Base-by-base conservation (phyloP, 2,888 invertebrate species). In the Caenorhabditis plicata region DNA sequence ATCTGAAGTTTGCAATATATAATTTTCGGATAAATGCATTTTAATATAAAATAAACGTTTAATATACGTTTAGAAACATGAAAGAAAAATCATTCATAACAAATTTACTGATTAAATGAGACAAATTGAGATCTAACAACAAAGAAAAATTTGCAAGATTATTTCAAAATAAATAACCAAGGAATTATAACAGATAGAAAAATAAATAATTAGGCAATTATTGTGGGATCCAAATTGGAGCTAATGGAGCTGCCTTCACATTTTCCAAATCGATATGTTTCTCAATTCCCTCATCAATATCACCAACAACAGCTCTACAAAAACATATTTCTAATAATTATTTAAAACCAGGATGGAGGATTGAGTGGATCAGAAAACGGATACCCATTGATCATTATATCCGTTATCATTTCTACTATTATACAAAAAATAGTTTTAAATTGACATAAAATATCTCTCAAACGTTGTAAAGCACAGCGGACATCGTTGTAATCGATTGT, bases 251-350 rank as follows among this genome's bases (percentile, higher is more conserved):
- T 11, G 86, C 86, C 70, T 83, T 83, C 51, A 86, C 83, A 43
- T 81, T 83, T n/a, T 82, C 78, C 56, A 85, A 81, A 72, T 86
- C 86, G 53, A 86, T 70, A 29, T 83, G 78, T 45, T 81, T 81
- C 73, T 86, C 86, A 35, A 84, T 73, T 38, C 85, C 86, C 70
- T 85, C 85, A 72, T 86, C 86, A 26, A 86, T 77, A 76, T 86
- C 86, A 17, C 86, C 86, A 64, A 86, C 82, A 11, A 86, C 81
- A 32, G 85, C 86, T 23, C 88, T 87, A 85, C 84, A 81, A 77
- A 69, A 25, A 42, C 26, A 63, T 36, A 29, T 49, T n/a, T 20
- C 29, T 9, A 25, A 39, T 7, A n/a, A 8, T 19, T 19, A 36
- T 20, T 39, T 11, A 41, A 41, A 17, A 29, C 13, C 4, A 23